Percentiles rank a stretch among this genome's conserved stretches.
phyloP scores from a whole-genome alignment of 2,797 vertebrate species.

The Squalus acanthias region DNA sequence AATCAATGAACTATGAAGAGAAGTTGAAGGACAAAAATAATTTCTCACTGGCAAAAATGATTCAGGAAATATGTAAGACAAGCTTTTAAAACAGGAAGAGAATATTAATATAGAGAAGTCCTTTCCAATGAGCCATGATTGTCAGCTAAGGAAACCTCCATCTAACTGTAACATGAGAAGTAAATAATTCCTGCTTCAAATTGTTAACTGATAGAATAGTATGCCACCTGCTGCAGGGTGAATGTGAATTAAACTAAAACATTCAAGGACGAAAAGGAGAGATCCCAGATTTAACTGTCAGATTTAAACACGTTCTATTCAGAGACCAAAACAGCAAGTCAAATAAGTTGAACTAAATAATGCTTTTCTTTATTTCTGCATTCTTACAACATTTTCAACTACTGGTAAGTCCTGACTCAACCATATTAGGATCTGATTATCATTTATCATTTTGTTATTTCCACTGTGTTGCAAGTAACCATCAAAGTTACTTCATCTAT shows the following conservation, averaged over 20 bases:
- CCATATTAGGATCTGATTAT: not conserved
- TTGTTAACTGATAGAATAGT: not conserved
- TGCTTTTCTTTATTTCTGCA: not conserved
- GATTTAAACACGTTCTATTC: not conserved
- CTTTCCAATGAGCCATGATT: not conserved
- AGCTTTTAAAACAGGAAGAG: not conserved
- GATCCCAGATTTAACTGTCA: not conserved
- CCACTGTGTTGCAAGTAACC: not conserved
- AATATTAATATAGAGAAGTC: not conserved
- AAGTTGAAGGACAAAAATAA: too few species aligned
- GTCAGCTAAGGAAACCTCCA: not conserved
- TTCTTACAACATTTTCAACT: not conserved
- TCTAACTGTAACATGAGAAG: not conserved
- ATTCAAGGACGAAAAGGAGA: not conserved
- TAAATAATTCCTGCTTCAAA: not conserved
- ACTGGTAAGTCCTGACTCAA: not conserved
- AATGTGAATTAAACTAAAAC: not conserved
- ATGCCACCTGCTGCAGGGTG: too few species aligned
- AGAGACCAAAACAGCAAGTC: not conserved
- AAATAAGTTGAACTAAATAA: not conserved
- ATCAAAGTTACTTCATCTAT: not conserved
- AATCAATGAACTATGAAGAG: too few species aligned
- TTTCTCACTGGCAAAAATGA: too few species aligned
- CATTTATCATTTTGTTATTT: not conserved
- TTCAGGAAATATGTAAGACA: not conserved